Evolutionary conservation across 2,797 vertebrate species (phyloP), one percentile per base, ranked within the genome.

Genomic region (Anguilla megastoma): DNA sequence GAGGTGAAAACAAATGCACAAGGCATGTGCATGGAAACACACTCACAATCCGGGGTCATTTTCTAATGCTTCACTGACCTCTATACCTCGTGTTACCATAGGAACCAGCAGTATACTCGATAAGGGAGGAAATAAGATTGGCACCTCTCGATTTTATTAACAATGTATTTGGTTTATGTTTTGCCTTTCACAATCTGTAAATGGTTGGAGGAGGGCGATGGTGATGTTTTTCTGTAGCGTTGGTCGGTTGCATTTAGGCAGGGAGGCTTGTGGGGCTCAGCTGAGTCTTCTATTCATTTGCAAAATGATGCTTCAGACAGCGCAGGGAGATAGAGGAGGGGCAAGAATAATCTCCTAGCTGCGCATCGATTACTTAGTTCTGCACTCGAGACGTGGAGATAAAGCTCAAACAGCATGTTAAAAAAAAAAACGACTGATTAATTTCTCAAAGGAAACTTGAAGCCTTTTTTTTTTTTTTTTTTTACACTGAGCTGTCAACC

Each of bases 391-490:
- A 41, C 33, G 33, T 76, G 79, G 2, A 82, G 41, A 82, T 48
- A 82, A 82, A 82, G 21, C 45, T 18, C 18, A 8, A 48, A n/a
- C 21, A 6, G 41, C 45, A 48, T 2, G 14, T 48, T 80, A 41
- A 24, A 82, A 82, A 76, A n/a, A 76, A 10, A 82, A n/a, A 24
- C 5, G 18, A 8, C 14, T 74, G 18, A 48, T 50, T 82, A 24
- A 82, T 82, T 82, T 82, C 79, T 82, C 41, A 82, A 82, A 82
- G 79, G 18, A 24, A 18, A 48, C 41, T 48, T 30, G 5, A 80
- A 41, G 66, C 27, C 16, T 12, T 18, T 24, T n/a, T 48, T 12
- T 41, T 48, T 10, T 48, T 10, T 41, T 48, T 48, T 48, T 80
- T n/a, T 50, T 24, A 8, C 1, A 24, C 41, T 10, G 76, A 50